Evolutionary conservation across 2,113 vertebrate genomes (phyloP), one percentile per base, ranked within the genome.

Genomic region (Chionodraco myersi): DNA sequence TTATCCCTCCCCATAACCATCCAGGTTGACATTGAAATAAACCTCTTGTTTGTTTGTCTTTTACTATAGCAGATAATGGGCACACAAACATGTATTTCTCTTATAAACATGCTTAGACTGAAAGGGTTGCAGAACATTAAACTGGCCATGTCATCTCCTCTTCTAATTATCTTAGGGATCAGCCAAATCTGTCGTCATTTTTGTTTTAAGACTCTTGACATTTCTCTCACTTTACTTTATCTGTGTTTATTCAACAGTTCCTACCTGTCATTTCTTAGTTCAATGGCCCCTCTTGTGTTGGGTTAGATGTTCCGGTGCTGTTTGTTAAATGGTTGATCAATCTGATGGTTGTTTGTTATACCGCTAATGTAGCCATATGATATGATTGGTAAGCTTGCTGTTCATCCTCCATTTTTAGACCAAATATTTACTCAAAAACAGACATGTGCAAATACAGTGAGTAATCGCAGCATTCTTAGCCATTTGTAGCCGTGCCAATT

Each of bases 351-450:
- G 51, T 53, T 63, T 67, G 18, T 73, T 76, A n/a, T 36, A 34
- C 15, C 6, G 6, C 56, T 48, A 26, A 47, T 67, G 4, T 21
- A 41, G 13, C 26, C 6, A 4, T 21, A 23, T 73, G 13, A 68
- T 23, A 64, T 64, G 14, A 51, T n/a, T 12, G 45, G 5, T 56
- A n/a, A 48, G 56, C 44, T 34, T 15, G 60, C 83, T 61, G 23
- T 61, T 75, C 0, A 0, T 67, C 64, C 56, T 79, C 15, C 1
- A 0, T 61, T 71, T 64, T 53, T n/a, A 83, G 66, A 76, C 59
- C 56, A 86, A 86, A 86, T 67, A 88, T 86, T 88, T 79, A 90
- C 68, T 72, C 72, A 79, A 73, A 66, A 47, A 36, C 44, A 72
- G 65, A 68, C 62, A 11, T 75, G 75, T 68, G 49, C 23, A 74